Base-by-base conservation (phyloP, 2,888 invertebrate genomes). In the Cheilosia soror region DNA sequence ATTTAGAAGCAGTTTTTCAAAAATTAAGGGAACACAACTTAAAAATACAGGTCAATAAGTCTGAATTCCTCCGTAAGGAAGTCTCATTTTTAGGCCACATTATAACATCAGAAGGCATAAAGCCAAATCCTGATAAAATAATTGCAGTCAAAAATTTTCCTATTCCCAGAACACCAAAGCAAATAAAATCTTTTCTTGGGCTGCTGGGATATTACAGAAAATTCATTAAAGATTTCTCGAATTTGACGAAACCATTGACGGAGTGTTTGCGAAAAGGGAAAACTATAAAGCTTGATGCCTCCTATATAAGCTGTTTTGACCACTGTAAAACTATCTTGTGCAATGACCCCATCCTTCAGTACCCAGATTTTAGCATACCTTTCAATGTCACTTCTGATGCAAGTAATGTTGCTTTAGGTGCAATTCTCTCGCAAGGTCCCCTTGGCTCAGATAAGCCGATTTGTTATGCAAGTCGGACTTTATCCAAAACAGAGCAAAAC, bases 191-290 rank as follows among this genome's bases (percentile, higher is more conserved):
- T 42, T 42, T 42, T 42, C 42, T 42, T n/a, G n/a, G 33, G 1
- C 33, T 33, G 9, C 9, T 33, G 31, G 31, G 31, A 7, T 31
- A 31, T 2, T 31, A 31, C 31, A 6, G 31, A 31, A 31, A 31
- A 31, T 33, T 33, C 3, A 58, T 76, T 5, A 20, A 42, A 13
- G 69, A 87, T 37, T 87, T 79, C 29, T 71, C 87, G 0, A 58
- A 53, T 3, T 7, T 86, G 11, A 72, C 80, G 9, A 78, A 76
- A 13, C 87, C 89, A 9, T 82, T 88, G 44, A 81, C 85, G 5
- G 68, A 69, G 13, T 85, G 88, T 7, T 83, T 88, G 25, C 79
- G 79, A 25, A 63, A 75, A 62, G 47, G 57, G 7, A 53, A 80
- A 9, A 77, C 3, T 20, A 60, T 60, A 2, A 60, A 29, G 42